A percentile compares a stretch with the other conserved stretches of the same genome.
phyloP scores from a whole-genome alignment of 2,888 invertebrate species.

The Mesochorus sp. region DNA sequence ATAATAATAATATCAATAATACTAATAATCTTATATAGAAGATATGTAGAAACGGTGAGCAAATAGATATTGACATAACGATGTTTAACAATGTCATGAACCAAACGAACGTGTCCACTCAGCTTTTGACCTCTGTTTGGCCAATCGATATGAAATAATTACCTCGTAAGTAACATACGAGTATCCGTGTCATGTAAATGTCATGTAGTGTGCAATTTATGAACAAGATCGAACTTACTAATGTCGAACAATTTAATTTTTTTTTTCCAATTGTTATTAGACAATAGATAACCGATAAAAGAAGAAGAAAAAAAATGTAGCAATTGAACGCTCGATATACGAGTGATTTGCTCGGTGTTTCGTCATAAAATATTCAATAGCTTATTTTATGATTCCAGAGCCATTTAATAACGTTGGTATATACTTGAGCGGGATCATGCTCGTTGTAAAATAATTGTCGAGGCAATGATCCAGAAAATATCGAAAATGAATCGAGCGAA shows the following conservation, averaged over 20 bases:
- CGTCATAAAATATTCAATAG: not conserved
- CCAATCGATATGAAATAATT: slow-evolving; percentile 70
- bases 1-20: too few relatives aligned
- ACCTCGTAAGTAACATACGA: slow-evolving; percentile 24
- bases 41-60: too few relatives aligned
- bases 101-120: slow-evolving; percentile 69
- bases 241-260: not conserved
- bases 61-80: too few relatives aligned
- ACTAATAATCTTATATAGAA: too few relatives aligned
- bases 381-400: not conserved
- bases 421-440: not conserved
- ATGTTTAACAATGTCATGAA: slow-evolving; percentile 55
- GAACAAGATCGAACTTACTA: slow-evolving; percentile 21
- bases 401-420: not conserved
- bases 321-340: not conserved
- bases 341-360: not conserved
- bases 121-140: slow-evolving; percentile 74
- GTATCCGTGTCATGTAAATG: slow-evolving; percentile 17
- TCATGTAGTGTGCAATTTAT: slow-evolving; percentile 19
- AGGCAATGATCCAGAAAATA: not conserved
- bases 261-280: not conserved
- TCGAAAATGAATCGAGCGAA: not conserved
- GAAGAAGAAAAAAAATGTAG: slow-evolving; percentile 3
- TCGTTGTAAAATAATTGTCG: not conserved
- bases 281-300: slow-evolving; percentile 1